Evolutionary conservation across 2,113 vertebrate species (phyloP), one percentile per base, ranked within the genome.

Genomic region (Progne subis): DNA sequence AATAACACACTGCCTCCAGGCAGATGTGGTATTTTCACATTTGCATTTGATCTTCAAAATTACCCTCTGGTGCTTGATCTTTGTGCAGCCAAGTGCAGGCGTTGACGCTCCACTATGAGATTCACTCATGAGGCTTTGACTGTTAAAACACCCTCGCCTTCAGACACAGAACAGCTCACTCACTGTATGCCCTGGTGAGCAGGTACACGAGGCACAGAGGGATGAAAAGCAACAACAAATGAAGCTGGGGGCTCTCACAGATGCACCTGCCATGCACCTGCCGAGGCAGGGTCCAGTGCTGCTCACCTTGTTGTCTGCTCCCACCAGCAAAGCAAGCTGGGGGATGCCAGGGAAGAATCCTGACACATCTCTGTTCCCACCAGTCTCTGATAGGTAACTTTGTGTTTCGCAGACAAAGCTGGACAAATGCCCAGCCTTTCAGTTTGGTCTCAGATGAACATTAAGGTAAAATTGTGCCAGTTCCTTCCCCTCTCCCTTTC

Each of bases 31-130:
- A 29, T 86, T 94, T 85, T 72, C 53, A 88, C 41, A 84, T 94
- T 93, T 88, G 52, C 74, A 60, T 95, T 87, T 95, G 72, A 87
- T 94, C 81, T 82, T 92, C 84, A 82, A 1, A 79, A 76, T 85
- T 76, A 17, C 63, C 59, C 86, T 92, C 64, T 2, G 4, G 86
- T 59, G 65, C 65, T 56, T 82, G 65, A 91, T 65, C 70, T 87
- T n/a, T 79, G 61, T 55, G 43, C 88, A 57, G 53, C 80, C 68
- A 57, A 32, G 79, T 64, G 60, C 59, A 34, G 76, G 75, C 11
- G 0, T 81, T 79, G 77, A 31, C 0, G 1, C 81, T 64, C 3
- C 7, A 68, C 49, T 25, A 9, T 0, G 2, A 86, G 60, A 47
- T 41, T 41, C 57, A 68, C 4, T 64, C 69, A 60, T 0, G 0